A percentile compares a stretch with the other conserved stretches of the same genome.
These are phyloP conservation scores for Lepidocyrtinus sp. DNA, from an alignment of 2,888 invertebrate species.

Conservation along the genomic window DNA sequence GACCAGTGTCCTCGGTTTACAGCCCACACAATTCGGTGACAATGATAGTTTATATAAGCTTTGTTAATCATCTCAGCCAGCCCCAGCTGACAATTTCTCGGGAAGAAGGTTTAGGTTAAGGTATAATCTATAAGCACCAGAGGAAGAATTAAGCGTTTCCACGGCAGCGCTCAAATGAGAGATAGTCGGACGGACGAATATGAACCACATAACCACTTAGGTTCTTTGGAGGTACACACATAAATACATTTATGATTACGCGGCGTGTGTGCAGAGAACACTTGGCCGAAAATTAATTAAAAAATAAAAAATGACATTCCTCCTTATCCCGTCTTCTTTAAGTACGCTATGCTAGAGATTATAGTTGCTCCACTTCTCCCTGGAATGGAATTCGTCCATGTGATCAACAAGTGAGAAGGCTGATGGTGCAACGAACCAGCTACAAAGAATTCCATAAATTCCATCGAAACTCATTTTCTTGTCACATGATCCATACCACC, in stretches of 20 bases:
- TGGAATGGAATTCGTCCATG: neutral
- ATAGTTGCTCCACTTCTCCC: neutral
- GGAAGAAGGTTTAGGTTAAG: no score
- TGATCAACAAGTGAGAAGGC: slow-evolving; percentile 1
- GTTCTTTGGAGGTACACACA: neutral
- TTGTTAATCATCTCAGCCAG: no score
- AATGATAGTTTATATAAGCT: no score
- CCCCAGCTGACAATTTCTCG: no score
- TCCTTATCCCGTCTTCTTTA: no score
- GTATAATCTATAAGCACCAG: no score
- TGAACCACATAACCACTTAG: neutral
- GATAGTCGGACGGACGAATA: no score
- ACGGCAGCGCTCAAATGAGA: no score
- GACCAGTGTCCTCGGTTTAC: no score
- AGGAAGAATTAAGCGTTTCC: no score
- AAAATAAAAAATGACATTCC: neutral
- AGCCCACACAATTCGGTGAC: no score
- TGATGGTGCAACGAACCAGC: neutral
- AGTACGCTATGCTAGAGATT: neutral
- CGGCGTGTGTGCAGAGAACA: neutral
- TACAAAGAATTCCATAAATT: neutral
- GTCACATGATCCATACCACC: no score
- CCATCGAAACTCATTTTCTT: neutral
- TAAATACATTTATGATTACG: neutral
- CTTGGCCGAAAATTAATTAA: neutral